Evolutionary conservation across 1,140 invertebrate species (phyloP), one percentile per base, ranked within the genome.

Genomic region (Nasonia longicornis): DNA sequence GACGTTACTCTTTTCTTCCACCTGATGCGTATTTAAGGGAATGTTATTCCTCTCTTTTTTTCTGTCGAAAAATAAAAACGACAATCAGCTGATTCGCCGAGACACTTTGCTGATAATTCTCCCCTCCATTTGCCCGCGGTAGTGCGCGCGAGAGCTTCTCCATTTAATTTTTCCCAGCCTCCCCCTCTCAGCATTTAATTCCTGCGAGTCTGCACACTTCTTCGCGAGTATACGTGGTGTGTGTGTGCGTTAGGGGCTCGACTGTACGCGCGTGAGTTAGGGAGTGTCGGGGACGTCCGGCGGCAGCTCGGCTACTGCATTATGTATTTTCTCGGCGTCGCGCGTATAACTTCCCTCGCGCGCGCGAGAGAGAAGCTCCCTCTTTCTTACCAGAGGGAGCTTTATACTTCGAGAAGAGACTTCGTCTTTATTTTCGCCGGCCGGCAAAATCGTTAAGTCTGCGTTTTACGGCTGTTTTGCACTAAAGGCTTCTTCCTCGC

Each of bases 261-360:
- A n/a, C 6, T 58, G 4, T 58, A 58, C 16, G 52, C 79, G 85
- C 77, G 79, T 86, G 85, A 87, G 86, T 88, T 86, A 86, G 86
- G 86, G 88, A 87, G 89, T 90, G 89, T 89, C 87, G 86, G 87
- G 89, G 87, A 89, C 89, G 89, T 90, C 90, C 90, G 88, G 89
- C 88, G 87, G 52, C 52, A 58, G 52, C 52, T 58, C 87, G 87
- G 89, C 90, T 91, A 89, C 89, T 91, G 90, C 90, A 90, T 91
- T 90, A 91, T 91, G 90, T 91, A 91, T 91, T 91, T 90, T 89
- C 77, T 80, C 72, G 48, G 67, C 67, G 67, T 26, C 72, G 72
- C n/a, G n/a, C 72, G 72, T 22, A 20, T 48, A 63, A 75, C 81
- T 80, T 71, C 77, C 58, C 58, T 22, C 63, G 7, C 66, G 7